Percentiles rank a stretch among this genome's conserved stretches.
Conservation (phyloP, 53 echinoderm and acorn worm species). For the Patiria pectinifera region DNA sequence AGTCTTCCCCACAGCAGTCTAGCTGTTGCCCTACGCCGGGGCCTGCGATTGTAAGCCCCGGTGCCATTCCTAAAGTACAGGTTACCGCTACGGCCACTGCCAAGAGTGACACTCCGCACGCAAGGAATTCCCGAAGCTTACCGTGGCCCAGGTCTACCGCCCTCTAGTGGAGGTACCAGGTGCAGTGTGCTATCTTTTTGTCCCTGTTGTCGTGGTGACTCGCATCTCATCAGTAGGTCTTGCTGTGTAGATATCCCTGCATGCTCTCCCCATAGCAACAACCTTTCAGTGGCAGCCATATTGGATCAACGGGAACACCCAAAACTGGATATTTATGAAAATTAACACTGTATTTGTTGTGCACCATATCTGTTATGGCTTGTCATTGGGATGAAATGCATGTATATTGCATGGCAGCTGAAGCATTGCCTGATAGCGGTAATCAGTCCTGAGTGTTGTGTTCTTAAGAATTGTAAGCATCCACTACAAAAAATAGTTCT, state of each 20-base stretch:
- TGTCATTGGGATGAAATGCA: neutral
- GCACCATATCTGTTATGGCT: neutral
- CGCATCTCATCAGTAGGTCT: conserved; percentile 24
- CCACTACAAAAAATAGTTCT: neutral
- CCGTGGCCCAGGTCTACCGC: conserved; percentile 35
- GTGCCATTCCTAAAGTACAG: conserved; percentile 47
- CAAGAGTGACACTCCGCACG: conserved; percentile 13
- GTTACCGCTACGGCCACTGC: conserved; percentile 1
- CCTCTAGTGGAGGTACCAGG: conserved; percentile 63
- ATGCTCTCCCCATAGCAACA: neutral
- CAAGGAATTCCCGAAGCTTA: neutral
- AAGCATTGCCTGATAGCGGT: neutral
- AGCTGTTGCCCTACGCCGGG: too few relatives aligned
- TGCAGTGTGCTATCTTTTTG: conserved; percentile 7
- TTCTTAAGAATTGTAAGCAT: neutral
- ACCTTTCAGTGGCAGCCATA: conserved; percentile 29
- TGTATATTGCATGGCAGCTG: neutral
- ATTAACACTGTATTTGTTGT: neutral
- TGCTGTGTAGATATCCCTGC: conserved; percentile 41
- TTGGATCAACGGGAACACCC: conserved; percentile 15
- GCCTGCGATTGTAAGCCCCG: neutral
- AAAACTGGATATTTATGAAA: neutral
- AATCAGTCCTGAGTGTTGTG: neutral
- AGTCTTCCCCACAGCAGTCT: neutral
- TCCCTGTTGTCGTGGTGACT: conserved; percentile 8